These are phyloP conservation scores for Phalacrocorax aristotelis DNA, from an alignment of 2,113 vertebrate species.

Conservation along the genomic window DNA sequence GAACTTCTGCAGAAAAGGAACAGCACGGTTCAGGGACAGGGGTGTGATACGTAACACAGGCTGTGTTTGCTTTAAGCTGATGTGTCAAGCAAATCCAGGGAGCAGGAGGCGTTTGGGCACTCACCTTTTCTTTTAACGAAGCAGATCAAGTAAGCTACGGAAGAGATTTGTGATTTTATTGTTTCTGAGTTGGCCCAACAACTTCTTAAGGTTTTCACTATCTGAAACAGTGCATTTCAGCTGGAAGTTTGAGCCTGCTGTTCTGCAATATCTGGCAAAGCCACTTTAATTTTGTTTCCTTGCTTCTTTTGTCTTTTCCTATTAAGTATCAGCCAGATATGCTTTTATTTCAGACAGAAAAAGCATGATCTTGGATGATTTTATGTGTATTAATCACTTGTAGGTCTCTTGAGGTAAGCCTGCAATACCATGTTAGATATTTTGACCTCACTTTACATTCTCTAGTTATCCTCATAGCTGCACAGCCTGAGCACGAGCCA, in stretches of 20 bases:
- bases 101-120: neutral
- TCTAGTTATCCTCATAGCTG: neutral
- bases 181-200: neutral
- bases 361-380: neutral
- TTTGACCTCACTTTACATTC: neutral
- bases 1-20: neutral
- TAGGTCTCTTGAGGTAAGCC: neutral
- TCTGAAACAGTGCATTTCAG: neutral
- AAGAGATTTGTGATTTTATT: neutral
- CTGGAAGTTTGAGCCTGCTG: neutral
- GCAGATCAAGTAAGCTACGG: neutral
- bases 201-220: neutral
- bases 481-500: neutral
- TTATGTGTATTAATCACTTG: neutral
- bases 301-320: neutral
- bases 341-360: neutral
- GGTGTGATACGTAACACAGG: neutral
- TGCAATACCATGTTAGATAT: neutral
- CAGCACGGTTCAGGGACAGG: rapidly evolving
- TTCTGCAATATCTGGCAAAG: neutral
- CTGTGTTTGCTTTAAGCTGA: neutral
- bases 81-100: neutral
- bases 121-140: neutral
- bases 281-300: neutral
- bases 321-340: neutral